Percentiles rank a stretch among this genome's conserved stretches.
These are phyloP conservation scores for Theretra japonica DNA, from an alignment of 2,888 invertebrate genomes.

Conservation along the genomic window DNA sequence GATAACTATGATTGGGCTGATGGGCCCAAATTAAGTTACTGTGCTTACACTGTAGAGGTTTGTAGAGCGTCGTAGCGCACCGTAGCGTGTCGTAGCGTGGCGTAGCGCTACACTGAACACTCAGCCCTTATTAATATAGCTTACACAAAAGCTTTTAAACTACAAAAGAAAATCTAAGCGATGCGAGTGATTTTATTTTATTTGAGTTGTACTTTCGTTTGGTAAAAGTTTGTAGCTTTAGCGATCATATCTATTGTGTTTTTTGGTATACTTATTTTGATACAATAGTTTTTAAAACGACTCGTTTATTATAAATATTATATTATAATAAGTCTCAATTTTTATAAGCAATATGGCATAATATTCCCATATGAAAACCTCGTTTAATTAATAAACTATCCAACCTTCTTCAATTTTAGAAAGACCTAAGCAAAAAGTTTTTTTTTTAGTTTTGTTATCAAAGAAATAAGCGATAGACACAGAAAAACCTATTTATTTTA, in stretches of 20 bases:
- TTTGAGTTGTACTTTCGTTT: constrained; percentile 27
- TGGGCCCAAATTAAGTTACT: constrained; percentile 2
- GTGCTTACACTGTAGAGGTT: neutral
- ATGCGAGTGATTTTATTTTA: constrained; percentile 39
- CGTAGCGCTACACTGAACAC: constrained; percentile 13
- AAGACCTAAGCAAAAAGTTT: too few relatives aligned
- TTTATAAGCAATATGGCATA: too few relatives aligned
- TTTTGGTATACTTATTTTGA: too few relatives aligned
- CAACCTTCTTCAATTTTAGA: neutral
- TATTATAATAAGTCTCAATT: too few relatives aligned
- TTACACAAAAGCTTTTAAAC: constrained; percentile 28
- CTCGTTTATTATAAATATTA: too few relatives aligned
- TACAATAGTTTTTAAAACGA: neutral
- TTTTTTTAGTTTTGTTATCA: too few relatives aligned
- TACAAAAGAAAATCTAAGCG: constrained; percentile 30
- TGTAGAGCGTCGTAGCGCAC: neutral
- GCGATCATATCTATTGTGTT: too few relatives aligned
- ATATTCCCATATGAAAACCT: too few relatives aligned
- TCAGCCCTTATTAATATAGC: constrained; percentile 26
- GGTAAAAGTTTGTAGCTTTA: constrained; percentile 18
- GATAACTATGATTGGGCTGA: neutral
- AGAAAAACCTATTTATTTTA: too few relatives aligned
- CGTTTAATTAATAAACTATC: neutral
- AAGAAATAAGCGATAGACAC: too few relatives aligned
- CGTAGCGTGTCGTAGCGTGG: neutral